A percentile compares a stretch with the other conserved stretches of the same genome.
These are phyloP conservation scores for Spheniscus mendiculus DNA, from an alignment of 2,113 vertebrate species.

Conservation along the genomic window DNA sequence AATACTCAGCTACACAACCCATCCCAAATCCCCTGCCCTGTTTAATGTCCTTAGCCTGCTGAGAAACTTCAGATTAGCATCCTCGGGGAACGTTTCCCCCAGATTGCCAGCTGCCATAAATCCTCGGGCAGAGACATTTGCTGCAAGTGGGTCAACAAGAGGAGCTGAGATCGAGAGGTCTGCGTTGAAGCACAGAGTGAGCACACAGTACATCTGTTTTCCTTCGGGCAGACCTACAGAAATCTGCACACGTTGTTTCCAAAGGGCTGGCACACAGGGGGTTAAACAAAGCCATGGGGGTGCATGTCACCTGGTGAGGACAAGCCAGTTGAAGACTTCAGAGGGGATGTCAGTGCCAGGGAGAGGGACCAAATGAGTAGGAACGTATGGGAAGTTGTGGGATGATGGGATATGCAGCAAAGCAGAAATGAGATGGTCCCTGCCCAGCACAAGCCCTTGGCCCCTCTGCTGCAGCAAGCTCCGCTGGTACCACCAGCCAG, in stretches of 20 bases:
- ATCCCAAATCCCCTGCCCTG: neutral
- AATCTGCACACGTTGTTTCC: neutral
- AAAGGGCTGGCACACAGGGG: neutral
- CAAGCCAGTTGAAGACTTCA: neutral
- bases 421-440: neutral
- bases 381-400: neutral
- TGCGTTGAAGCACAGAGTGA: neutral
- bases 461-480: neutral
- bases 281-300: neutral
- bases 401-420: neutral
- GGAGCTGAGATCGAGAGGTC: neutral
- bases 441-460: neutral
- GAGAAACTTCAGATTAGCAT: neutral
- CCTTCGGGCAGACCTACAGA: neutral
- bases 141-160: neutral
- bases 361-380: neutral
- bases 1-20: neutral
- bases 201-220: neutral
- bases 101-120: neutral
- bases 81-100: neutral
- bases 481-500: neutral
- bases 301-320: neutral
- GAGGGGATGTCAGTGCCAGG: neutral
- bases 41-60: neutral
- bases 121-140: rapidly evolving